These are phyloP conservation scores for Phyllostomus discolor DNA, from an alignment of 2,113 vertebrate genomes.

Conservation along the genomic window DNA sequence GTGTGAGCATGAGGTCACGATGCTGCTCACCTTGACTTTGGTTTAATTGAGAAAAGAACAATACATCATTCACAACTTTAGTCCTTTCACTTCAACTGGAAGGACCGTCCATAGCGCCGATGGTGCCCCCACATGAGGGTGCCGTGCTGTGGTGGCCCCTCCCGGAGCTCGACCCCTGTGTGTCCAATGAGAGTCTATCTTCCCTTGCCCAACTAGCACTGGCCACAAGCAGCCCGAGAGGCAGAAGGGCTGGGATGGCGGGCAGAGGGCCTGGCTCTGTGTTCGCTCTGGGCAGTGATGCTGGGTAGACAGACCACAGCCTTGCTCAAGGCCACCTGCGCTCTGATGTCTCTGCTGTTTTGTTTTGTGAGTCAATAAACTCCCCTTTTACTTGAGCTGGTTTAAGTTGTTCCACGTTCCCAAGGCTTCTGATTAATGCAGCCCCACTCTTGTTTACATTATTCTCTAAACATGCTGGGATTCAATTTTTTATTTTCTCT, in stretches of 20 bases:
- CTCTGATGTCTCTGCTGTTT: not conserved
- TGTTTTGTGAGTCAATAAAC: not conserved
- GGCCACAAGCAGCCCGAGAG: not conserved
- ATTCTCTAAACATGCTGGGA: not conserved
- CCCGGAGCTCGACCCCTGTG: accelerated
- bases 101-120: not conserved
- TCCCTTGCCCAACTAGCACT: not conserved
- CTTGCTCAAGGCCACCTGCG: not conserved
- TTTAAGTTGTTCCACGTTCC: not conserved
- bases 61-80: not conserved
- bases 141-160: not conserved
- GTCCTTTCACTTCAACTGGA: not conserved
- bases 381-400: not conserved
- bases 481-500: slow-evolving; percentile 15
- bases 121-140: accelerated
- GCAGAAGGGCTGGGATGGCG: not conserved
- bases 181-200: not conserved
- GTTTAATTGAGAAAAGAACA: not conserved
- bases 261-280: not conserved
- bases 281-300: not conserved
- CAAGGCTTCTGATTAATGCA: not conserved
- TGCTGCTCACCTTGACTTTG: not conserved
- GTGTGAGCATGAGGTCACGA: not conserved
- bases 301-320: not conserved
- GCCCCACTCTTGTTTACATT: not conserved